A percentile compares a stretch with the other conserved stretches of the same genome.
Evolutionary conservation across 2,888 invertebrate genomes (phyloP).

Genomic region (Sipunculus nudus): DNA sequence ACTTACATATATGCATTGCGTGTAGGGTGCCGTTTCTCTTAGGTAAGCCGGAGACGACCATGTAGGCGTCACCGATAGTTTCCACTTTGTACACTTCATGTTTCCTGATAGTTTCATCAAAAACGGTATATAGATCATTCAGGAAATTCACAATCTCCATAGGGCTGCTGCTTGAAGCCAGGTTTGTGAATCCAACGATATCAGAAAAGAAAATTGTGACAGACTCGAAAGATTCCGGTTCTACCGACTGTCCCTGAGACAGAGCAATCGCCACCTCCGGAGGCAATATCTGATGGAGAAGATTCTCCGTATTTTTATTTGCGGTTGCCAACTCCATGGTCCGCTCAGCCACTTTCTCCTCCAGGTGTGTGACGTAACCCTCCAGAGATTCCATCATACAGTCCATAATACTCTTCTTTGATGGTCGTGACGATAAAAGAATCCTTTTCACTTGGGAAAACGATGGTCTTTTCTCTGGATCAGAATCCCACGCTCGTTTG

Average conservation of each 20-base stretch:
- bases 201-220: slow-evolving; percentile 45
- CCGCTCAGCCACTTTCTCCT: slow-evolving; percentile 52
- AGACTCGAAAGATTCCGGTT: slow-evolving; percentile 42
- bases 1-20: too few relatives aligned
- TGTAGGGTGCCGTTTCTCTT: not conserved
- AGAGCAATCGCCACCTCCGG: slow-evolving; percentile 44
- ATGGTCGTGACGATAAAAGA: slow-evolving; percentile 40
- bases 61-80: too few relatives aligned
- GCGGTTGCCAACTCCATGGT: slow-evolving; percentile 45
- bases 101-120: slow-evolving; percentile 12
- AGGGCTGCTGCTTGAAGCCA: slow-evolving; percentile 16
- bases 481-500: slow-evolving; percentile 49
- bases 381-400: slow-evolving; percentile 62
- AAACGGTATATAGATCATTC: slow-evolving; percentile 27
- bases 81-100: slow-evolving; percentile 22
- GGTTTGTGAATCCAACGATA: slow-evolving; percentile 31
- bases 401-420: slow-evolving; percentile 55
- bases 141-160: slow-evolving; percentile 30
- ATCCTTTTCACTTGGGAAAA: slow-evolving; percentile 42
- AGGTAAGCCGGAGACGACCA: not conserved
- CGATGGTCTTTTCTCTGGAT: slow-evolving; percentile 45
- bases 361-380: slow-evolving; percentile 51
- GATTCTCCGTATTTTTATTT: slow-evolving; percentile 45
- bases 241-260: slow-evolving; percentile 34
- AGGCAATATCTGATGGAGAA: slow-evolving; percentile 53